Percentiles rank a stretch among this genome's conserved stretches.
These are phyloP conservation scores for Agrypnia vestita DNA, from an alignment of 1,140 invertebrate species.

Conservation along the genomic window DNA sequence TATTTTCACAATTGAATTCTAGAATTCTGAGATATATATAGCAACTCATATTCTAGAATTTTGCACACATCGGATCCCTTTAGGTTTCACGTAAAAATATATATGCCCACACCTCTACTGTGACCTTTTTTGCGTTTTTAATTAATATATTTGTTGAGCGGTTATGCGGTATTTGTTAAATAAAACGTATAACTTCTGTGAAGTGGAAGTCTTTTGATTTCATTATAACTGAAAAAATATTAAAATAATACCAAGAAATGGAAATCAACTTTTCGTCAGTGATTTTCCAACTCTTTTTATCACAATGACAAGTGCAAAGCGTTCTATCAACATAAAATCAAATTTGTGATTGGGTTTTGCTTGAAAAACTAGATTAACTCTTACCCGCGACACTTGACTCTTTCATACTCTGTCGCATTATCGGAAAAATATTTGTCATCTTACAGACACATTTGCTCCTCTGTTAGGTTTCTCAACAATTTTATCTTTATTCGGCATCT, in stretches of 20 bases:
- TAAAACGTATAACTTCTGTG: background rate
- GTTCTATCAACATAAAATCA: background rate
- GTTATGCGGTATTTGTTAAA: no score
- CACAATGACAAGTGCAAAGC: background rate
- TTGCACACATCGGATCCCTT: no score
- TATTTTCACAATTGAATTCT: no score
- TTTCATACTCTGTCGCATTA: background rate
- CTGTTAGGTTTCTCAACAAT: background rate
- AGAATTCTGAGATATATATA: no score
- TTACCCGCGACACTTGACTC: no score
- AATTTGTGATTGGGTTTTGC: background rate
- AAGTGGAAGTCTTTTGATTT: background rate
- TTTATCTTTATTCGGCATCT: background rate
- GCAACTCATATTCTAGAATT: no score
- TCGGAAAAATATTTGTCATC: background rate
- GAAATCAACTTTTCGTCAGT: no score
- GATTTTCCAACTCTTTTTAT: background rate
- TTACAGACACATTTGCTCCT: no score
- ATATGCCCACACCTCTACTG: background rate
- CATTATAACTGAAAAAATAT: background rate
- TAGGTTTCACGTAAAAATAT: background rate
- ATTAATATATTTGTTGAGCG: no score
- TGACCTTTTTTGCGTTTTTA: no score
- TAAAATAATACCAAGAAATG: background rate
- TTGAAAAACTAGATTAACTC: background rate